A percentile compares a stretch with the other conserved stretches of the same genome.
Evolutionary conservation across 2,797 vertebrate species (phyloP).

Genomic region (Sebastes variabilis): DNA sequence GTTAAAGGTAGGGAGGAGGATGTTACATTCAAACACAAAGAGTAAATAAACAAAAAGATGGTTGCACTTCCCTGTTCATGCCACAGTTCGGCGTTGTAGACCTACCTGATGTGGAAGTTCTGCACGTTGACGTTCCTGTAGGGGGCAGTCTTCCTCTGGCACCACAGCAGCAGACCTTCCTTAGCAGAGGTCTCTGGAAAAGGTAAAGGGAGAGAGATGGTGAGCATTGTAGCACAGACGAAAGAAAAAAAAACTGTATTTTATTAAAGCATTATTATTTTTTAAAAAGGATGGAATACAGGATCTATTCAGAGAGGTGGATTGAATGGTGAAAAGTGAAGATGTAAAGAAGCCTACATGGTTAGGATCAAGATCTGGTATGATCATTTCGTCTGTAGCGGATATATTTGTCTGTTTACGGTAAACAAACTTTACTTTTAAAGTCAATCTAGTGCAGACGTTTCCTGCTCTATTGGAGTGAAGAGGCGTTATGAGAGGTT

Average conservation of each 20-base stretch:
- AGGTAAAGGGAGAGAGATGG: not conserved
- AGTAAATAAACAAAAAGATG: not conserved
- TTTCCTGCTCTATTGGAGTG: not conserved
- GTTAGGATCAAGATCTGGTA: not conserved
- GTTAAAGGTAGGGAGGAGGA: not conserved
- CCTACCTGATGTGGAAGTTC: conserved; percentile 98
- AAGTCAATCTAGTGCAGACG: not conserved
- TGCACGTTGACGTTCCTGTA: conserved; percentile 98
- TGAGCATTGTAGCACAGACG: not conserved
- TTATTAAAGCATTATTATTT: not conserved
- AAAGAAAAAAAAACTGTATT: not conserved
- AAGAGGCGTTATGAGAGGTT: not conserved
- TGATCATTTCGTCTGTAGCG: not conserved
- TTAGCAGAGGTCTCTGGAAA: conserved; percentile 93
- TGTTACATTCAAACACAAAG: not conserved
- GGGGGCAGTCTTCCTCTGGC: conserved; percentile 96
- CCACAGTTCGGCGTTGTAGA: conserved; percentile 25
- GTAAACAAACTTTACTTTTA: not conserved
- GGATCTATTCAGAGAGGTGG: not conserved
- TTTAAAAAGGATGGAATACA: not conserved
- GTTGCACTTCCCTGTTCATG: not conserved
- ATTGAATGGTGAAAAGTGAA: not conserved
- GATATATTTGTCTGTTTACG: not conserved
- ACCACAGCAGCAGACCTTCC: conserved; percentile 94
- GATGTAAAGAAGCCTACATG: not conserved